phyloP scores from a whole-genome alignment of 2,888 invertebrate species.

The Zaprionus lineosus region DNA sequence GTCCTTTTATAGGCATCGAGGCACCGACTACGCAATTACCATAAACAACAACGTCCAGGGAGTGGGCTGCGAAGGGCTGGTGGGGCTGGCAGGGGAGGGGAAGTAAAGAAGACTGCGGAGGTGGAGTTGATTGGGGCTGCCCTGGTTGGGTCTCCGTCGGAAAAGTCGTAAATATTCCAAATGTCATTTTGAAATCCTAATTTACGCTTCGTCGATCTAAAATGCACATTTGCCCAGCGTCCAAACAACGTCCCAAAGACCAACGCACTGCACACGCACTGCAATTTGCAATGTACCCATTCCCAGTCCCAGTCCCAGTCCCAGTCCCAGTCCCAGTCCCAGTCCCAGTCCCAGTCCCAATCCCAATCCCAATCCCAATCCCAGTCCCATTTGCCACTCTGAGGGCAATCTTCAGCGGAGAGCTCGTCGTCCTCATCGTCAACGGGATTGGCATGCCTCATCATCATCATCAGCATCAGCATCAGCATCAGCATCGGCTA shows the following conservation, averaged over 20 bases:
- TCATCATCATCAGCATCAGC: slow-evolving; percentile 47
- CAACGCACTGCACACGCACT: slow-evolving; percentile 64
- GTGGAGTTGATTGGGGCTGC: too few relatives aligned
- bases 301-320: background rate
- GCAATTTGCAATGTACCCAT: slow-evolving; percentile 52
- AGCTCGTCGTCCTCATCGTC: slow-evolving; percentile 45
- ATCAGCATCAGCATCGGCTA: slow-evolving; percentile 10
- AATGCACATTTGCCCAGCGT: slow-evolving; percentile 79
- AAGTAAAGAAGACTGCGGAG: too few relatives aligned
- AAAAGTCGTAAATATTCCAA: slow-evolving; percentile 83
- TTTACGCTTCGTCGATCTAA: slow-evolving; percentile 82
- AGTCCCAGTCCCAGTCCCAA: background rate
- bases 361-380: background rate
- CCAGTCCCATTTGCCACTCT: slow-evolving; percentile 2
- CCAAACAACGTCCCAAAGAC: slow-evolving; percentile 52
- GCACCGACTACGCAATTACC: slow-evolving; percentile 71
- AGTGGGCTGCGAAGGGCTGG: slow-evolving; percentile 1
- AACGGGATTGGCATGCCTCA: slow-evolving; percentile 76
- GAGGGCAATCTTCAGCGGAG: slow-evolving; percentile 51
- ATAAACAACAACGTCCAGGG: slow-evolving; percentile 71
- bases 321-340: background rate
- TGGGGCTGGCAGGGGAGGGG: background rate
- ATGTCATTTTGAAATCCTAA: slow-evolving; percentile 83
- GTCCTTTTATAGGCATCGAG: slow-evolving; percentile 18
- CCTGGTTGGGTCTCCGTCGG: slow-evolving; percentile 42